Evolutionary conservation across 1,140 invertebrate species (phyloP).

Genomic region (Drusus annulatus): DNA sequence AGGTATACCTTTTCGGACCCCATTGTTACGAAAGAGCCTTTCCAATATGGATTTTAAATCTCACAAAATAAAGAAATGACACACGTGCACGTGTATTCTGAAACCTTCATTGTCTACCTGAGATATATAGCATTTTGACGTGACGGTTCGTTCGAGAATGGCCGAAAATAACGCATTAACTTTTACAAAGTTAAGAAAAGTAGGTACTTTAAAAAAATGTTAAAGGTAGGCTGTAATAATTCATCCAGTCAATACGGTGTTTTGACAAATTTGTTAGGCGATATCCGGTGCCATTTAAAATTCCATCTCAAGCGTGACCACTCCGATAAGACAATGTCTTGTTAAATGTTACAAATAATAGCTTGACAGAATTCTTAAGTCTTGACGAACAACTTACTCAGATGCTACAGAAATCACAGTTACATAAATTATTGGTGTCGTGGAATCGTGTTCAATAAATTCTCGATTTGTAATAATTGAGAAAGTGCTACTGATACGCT

Average conservation of each 20-base stretch:
- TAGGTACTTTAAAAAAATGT: not conserved
- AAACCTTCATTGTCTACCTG: constrained; percentile 12
- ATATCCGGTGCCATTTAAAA: constrained; percentile 22
- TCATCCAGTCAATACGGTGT: constrained; percentile 9
- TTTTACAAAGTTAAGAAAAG: too few species aligned
- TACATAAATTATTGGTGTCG: too few species aligned
- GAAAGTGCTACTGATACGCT: too few species aligned
- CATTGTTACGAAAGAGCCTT: constrained; percentile 39
- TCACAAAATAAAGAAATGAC: constrained; percentile 29
- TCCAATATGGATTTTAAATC: constrained; percentile 43
- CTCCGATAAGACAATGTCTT: not conserved
- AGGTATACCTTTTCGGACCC: constrained; percentile 40
- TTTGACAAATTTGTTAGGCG: constrained; percentile 36
- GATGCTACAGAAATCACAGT: too few species aligned
- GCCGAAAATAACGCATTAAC: too few species aligned
- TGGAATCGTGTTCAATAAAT: too few species aligned
- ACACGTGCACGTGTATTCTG: constrained; percentile 38
- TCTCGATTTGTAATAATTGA: too few species aligned
- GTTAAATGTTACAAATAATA: too few species aligned
- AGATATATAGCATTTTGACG: constrained; percentile 35
- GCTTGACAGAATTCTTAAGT: too few species aligned
- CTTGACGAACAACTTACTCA: too few species aligned
- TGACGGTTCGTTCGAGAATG: constrained; percentile 18
- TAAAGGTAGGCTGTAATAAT: not conserved
- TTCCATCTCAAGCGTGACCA: not conserved